phyloP scores from a whole-genome alignment of 2,113 vertebrate species.

The Corydoras maculifer region DNA sequence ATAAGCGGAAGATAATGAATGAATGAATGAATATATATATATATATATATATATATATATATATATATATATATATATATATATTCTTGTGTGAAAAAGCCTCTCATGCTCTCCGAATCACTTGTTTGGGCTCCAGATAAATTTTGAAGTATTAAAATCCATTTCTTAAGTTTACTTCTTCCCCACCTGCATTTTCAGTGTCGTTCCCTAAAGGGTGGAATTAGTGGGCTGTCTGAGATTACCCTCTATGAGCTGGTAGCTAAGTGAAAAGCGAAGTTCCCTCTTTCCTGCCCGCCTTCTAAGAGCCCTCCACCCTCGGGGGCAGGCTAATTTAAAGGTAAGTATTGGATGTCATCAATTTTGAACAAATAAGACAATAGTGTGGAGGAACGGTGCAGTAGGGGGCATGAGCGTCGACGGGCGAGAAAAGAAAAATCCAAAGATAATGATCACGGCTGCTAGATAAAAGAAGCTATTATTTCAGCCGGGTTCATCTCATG shows the following conservation, averaged over 20 bases:
- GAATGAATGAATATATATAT: no score
- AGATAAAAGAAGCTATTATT: slow-evolving; percentile 58
- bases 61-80: no score
- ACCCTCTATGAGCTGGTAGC: slow-evolving; percentile 44
- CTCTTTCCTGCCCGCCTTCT: slow-evolving; percentile 38
- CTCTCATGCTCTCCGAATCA: no score
- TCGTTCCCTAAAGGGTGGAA: slow-evolving; percentile 31
- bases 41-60: no score
- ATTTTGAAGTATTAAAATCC: no score
- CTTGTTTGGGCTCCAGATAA: no score
- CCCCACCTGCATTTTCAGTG: slow-evolving; percentile 16
- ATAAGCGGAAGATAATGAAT: no score
- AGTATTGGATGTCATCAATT: slow-evolving; percentile 55
- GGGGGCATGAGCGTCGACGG: slow-evolving; percentile 25
- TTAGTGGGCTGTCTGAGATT: slow-evolving; percentile 40
- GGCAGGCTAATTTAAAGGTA: slow-evolving; percentile 56
- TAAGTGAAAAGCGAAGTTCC: slow-evolving; percentile 47
- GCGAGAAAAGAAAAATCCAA: slow-evolving; percentile 44
- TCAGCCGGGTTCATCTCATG: slow-evolving; percentile 50
- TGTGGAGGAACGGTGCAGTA: slow-evolving; percentile 21
- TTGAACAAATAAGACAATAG: slow-evolving; percentile 56
- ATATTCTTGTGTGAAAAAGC: no score
- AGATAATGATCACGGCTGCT: slow-evolving; percentile 53
- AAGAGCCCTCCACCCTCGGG: slow-evolving; percentile 40
- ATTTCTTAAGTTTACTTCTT: no score